Percentiles rank a stretch among this genome's conserved stretches.
Evolutionary conservation across 2,797 vertebrate genomes (phyloP).

Genomic region (Chelon labrosus): DNA sequence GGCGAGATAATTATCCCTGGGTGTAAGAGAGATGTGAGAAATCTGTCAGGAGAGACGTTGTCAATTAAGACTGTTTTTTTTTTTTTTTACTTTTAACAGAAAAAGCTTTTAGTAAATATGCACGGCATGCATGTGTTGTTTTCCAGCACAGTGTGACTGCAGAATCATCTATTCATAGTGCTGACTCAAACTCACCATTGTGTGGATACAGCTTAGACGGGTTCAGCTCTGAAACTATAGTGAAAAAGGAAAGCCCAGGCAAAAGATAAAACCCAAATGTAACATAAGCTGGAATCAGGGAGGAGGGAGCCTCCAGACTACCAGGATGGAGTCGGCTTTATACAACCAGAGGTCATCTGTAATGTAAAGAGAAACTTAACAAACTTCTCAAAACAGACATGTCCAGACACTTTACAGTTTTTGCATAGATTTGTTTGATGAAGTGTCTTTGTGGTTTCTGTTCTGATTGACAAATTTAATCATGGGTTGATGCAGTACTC

Average conservation of each 20-base stretch:
- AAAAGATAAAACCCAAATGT: neutral
- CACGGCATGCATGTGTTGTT: too few species aligned
- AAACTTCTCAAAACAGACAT: too few species aligned
- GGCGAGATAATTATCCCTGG: neutral
- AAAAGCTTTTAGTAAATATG: too few species aligned
- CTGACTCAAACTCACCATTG: slow-evolving; percentile 40
- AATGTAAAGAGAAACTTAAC: too few species aligned
- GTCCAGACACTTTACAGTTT: too few species aligned
- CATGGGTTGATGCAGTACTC: slow-evolving; percentile 31
- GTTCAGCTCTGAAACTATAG: neutral
- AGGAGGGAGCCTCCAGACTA: too few species aligned
- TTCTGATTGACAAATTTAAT: neutral
- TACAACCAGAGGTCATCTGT: too few species aligned
- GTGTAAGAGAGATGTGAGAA: neutral
- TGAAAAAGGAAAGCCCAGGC: neutral
- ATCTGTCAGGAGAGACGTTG: neutral
- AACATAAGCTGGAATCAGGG: neutral
- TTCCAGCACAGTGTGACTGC: slow-evolving; percentile 10
- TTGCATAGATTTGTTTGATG: too few species aligned
- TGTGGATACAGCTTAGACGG: slow-evolving; percentile 30
- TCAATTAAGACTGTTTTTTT: too few species aligned
- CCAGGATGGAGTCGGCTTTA: too few species aligned
- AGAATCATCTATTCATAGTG: neutral
- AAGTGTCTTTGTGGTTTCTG: too few species aligned
- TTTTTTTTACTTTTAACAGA: too few species aligned